phyloP scores from a whole-genome alignment of 35 echinoderm and acorn worm species.

The Apostichopus japonicus region DNA sequence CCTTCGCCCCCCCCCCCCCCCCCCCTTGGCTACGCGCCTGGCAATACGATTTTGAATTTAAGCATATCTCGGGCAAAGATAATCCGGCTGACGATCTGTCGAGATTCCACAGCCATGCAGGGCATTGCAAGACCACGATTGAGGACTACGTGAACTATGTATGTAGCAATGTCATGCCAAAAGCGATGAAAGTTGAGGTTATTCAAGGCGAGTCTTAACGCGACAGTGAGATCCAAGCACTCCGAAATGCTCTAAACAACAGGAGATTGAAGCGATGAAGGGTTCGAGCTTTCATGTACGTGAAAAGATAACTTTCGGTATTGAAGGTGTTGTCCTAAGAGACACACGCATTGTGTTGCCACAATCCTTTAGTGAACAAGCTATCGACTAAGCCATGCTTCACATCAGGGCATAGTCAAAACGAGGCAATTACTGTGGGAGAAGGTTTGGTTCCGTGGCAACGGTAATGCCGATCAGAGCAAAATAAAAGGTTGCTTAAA shows the following conservation, averaged over 20 bases:
- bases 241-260: neutral
- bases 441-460: constrained; percentile 35
- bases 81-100: constrained; percentile 14
- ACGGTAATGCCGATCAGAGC: neutral
- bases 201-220: constrained; percentile 35
- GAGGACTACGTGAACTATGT: constrained; percentile 39
- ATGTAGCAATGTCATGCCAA: constrained; percentile 33
- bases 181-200: constrained; percentile 28
- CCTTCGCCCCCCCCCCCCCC: too few relatives aligned
- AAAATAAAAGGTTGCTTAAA: constrained; percentile 32
- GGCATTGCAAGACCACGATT: constrained; percentile 11
- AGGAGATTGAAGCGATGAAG: constrained; percentile 53
- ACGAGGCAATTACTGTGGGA: constrained; percentile 8
- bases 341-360: constrained; percentile 34
- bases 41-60: constrained; percentile 55
- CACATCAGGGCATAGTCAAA: constrained; percentile 70
- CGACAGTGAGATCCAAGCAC: constrained; percentile 29
- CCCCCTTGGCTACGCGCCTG: too few relatives aligned
- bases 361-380: neutral
- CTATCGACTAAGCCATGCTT: constrained; percentile 39
- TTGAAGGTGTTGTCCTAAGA: constrained; percentile 26
- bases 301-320: constrained; percentile 37
- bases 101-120: neutral
- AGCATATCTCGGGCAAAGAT: constrained; percentile 14
- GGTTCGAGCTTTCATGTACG: neutral